Conservation (phyloP, 1,140 invertebrate species). For the Macrosteles quadrilineatus region DNA sequence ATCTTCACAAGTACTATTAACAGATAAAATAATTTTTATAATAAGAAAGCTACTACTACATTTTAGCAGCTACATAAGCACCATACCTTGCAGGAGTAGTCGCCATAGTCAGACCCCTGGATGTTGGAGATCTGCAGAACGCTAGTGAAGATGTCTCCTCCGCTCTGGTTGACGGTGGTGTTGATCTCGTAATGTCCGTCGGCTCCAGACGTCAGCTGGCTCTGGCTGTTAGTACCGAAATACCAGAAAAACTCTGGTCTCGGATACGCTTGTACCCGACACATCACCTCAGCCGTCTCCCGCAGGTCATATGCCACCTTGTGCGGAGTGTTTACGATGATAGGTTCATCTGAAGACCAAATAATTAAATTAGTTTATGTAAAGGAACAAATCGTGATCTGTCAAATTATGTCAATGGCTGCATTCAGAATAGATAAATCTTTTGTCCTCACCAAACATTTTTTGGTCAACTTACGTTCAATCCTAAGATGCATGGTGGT, state of each 20-base stretch:
- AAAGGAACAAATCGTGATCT: too few species aligned
- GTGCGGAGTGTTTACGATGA: slow-evolving; percentile 79
- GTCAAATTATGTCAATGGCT: background rate
- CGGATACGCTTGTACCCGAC: slow-evolving; percentile 88
- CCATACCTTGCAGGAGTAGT: slow-evolving; percentile 80
- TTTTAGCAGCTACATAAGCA: too few species aligned
- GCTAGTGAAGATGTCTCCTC: slow-evolving; percentile 78
- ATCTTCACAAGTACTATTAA: too few species aligned
- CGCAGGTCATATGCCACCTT: slow-evolving; percentile 85
- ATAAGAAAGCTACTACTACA: too few species aligned
- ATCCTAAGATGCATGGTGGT: slow-evolving; percentile 87
- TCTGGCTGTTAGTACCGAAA: slow-evolving; percentile 65
- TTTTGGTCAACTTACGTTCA: slow-evolving; percentile 86
- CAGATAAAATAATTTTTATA: too few species aligned
- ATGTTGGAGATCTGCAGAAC: slow-evolving; percentile 73
- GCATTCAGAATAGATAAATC: slow-evolving; percentile 1
- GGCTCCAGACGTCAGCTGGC: slow-evolving; percentile 70
- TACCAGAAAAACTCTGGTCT: slow-evolving; percentile 92
- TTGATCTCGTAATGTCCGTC: slow-evolving; percentile 85
- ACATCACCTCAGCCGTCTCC: slow-evolving; percentile 82
- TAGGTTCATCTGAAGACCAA: slow-evolving; percentile 72
- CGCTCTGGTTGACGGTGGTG: slow-evolving; percentile 72
- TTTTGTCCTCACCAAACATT: too few species aligned
- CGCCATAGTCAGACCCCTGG: slow-evolving; percentile 79
- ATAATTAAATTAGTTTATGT: slow-evolving; percentile 15